A percentile compares a stretch with the other conserved stretches of the same genome.
These are phyloP conservation scores for Petroica traversi DNA, from an alignment of 2,113 vertebrate genomes.

Conservation along the genomic window DNA sequence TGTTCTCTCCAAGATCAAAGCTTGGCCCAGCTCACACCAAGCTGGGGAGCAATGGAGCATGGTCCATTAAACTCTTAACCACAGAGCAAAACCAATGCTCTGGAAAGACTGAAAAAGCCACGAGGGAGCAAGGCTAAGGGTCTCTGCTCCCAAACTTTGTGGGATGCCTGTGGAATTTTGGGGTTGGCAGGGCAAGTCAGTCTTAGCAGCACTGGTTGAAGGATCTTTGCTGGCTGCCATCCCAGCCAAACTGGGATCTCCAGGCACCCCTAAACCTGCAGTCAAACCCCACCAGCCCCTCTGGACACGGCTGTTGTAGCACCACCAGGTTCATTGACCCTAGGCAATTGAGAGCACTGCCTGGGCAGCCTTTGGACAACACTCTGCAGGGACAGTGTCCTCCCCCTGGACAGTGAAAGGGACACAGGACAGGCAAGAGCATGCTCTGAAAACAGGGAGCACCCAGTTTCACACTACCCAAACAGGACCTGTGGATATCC, in stretches of 20 bases:
- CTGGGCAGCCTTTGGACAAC: background rate
- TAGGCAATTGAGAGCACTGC: background rate
- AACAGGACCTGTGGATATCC: background rate
- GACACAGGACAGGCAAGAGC: background rate
- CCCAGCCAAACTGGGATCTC: background rate
- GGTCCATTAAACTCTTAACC: background rate
- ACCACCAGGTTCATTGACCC: background rate
- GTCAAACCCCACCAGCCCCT: background rate
- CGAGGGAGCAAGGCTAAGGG: background rate
- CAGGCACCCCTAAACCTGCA: background rate
- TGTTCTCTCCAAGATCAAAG: background rate
- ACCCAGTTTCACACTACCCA: background rate
- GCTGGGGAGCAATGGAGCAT: background rate
- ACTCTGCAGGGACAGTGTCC: background rate
- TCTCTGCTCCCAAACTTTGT: background rate
- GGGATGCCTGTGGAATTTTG: background rate
- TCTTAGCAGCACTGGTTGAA: background rate
- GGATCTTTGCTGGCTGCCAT: background rate
- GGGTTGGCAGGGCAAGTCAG: background rate
- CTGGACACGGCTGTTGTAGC: background rate
- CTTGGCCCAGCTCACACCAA: background rate
- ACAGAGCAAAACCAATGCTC: background rate
- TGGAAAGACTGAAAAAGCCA: background rate
- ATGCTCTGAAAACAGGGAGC: background rate
- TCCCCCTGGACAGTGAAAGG: background rate